Conservation (phyloP, 2,797 vertebrate species). For the Allobates femoralis region DNA sequence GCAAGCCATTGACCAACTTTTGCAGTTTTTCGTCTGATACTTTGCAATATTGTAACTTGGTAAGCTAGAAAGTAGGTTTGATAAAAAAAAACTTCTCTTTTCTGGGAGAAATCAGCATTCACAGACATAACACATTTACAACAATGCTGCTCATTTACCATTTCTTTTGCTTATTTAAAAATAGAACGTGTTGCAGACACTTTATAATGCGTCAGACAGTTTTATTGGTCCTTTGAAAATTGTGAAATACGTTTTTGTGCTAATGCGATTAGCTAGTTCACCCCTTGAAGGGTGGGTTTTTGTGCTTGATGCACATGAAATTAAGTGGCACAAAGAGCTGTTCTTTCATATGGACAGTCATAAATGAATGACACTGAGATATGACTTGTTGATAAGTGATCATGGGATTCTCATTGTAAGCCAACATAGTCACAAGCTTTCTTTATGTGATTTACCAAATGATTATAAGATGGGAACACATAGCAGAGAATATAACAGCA, state of each 20-base stretch:
- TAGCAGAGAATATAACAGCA: not conserved
- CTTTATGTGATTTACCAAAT: not conserved
- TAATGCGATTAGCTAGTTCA: slow-evolving; percentile 49
- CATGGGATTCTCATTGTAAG: slow-evolving; percentile 20
- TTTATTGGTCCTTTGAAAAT: slow-evolving; percentile 49
- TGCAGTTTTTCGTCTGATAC: not conserved
- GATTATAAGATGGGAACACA: not conserved
- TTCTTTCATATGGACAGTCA: slow-evolving; percentile 8
- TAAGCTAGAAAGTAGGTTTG: not conserved
- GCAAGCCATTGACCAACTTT: not conserved
- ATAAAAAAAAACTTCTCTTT: not conserved
- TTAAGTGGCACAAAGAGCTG: slow-evolving; percentile 16
- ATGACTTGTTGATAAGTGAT: not conserved
- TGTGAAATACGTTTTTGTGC: slow-evolving; percentile 48
- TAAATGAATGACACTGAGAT: not conserved
- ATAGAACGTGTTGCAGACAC: slow-evolving; percentile 22
- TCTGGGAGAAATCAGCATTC: not conserved
- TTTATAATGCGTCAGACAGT: slow-evolving; percentile 40
- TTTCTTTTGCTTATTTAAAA: slow-evolving; percentile 39
- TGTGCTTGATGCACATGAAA: slow-evolving; percentile 21
- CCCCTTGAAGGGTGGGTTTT: slow-evolving; percentile 35
- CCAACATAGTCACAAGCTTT: not conserved
- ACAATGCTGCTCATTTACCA: slow-evolving; percentile 12
- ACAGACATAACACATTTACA: not conserved
- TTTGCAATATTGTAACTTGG: not conserved